A percentile compares a stretch with the other conserved stretches of the same genome.
These are phyloP conservation scores for Asbolus verrucosus DNA, from an alignment of 1,140 invertebrate genomes.

Conservation along the genomic window DNA sequence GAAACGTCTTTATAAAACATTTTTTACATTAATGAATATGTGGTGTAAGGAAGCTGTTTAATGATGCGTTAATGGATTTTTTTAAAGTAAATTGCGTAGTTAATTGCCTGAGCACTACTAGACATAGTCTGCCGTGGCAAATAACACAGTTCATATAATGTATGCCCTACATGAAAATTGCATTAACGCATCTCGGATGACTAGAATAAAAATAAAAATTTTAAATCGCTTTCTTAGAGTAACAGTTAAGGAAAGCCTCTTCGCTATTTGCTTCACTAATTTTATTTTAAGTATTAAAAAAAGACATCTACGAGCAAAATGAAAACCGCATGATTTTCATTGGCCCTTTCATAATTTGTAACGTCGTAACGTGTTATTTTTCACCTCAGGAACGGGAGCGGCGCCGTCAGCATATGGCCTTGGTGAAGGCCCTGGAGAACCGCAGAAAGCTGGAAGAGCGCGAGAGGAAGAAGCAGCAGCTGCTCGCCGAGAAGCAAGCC, in stretches of 20 bases:
- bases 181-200: too few species aligned
- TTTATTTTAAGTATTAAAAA: slow-evolving; percentile 25
- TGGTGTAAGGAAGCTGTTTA: too few species aligned
- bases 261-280: slow-evolving; percentile 26
- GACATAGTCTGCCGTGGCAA: too few species aligned
- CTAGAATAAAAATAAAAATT: too few species aligned
- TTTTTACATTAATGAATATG: too few species aligned
- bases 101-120: too few species aligned
- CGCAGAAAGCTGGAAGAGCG: slow-evolving; percentile 89
- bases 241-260: background rate
- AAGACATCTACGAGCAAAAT: background rate
- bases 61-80: too few species aligned
- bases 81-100: too few species aligned
- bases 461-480: slow-evolving; percentile 86
- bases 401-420: slow-evolving; percentile 87
- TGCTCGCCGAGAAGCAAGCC: slow-evolving; percentile 81
- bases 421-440: slow-evolving; percentile 88
- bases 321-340: slow-evolving; percentile 2
- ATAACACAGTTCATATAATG: too few species aligned
- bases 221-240: too few species aligned
- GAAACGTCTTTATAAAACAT: too few species aligned
- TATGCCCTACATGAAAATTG: too few species aligned
- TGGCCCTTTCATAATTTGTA: background rate
- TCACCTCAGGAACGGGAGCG: slow-evolving; percentile 85
- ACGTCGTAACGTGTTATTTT: slow-evolving; percentile 15